Evolutionary conservation across 2,113 vertebrate species (phyloP).

Genomic region (Danionella cerebrum): DNA sequence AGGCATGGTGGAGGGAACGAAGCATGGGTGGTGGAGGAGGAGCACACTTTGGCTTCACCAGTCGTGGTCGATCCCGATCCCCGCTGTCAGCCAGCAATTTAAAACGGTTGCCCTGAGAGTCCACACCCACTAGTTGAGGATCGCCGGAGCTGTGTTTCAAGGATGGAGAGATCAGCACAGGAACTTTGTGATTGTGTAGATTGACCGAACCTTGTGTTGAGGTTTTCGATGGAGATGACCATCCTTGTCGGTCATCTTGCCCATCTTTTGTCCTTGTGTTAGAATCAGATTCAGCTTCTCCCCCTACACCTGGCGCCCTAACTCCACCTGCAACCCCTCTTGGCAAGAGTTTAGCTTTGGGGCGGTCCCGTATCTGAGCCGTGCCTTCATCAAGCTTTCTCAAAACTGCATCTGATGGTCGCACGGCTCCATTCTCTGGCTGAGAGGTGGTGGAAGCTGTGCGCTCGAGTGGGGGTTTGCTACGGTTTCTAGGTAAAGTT

Average conservation of each 20-base stretch:
- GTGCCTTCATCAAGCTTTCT: constrained; percentile 82
- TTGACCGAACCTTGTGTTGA: constrained; percentile 56
- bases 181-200: constrained; percentile 97
- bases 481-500: constrained; percentile 93
- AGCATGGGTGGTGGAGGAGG: constrained; percentile 84
- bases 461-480: constrained; percentile 86
- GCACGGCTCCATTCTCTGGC: constrained; percentile 77
- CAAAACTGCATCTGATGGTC: constrained; percentile 65
- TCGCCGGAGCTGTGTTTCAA: constrained; percentile 86
- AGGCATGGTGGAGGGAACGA: constrained; percentile 70
- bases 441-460: constrained; percentile 87
- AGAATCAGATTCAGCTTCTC: constrained; percentile 50
- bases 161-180: constrained; percentile 94
- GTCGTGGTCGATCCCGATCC: constrained; percentile 86
- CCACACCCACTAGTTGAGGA: constrained; percentile 87
- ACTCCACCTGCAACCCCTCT: constrained; percentile 61
- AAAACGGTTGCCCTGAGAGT: constrained; percentile 98
- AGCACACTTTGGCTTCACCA: constrained; percentile 95
- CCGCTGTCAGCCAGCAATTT: constrained; percentile 89
- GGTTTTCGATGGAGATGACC: constrained; percentile 81
- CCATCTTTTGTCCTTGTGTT: constrained; percentile 65
- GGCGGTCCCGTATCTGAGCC: constrained; percentile 80
- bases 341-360: constrained; percentile 90
- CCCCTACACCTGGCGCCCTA: constrained; percentile 60
- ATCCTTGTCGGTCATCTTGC: constrained; percentile 72